A percentile compares a stretch with the other conserved stretches of the same genome.
phyloP scores from a whole-genome alignment of 2,113 vertebrate species.

The Tetraodon nigroviridis region DNA sequence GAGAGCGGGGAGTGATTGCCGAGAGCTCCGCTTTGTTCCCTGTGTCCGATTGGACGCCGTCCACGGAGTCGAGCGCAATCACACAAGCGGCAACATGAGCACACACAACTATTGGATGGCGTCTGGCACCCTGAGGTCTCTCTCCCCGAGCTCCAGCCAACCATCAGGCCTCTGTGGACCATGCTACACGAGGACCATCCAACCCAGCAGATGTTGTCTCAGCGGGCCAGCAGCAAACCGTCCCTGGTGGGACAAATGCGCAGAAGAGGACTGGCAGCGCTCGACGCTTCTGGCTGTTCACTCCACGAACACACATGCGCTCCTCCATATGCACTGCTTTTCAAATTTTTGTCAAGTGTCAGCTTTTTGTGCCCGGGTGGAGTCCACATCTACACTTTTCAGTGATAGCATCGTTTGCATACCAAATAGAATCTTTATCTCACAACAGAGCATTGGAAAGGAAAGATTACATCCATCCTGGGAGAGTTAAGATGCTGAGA shows the following conservation, averaged over 20 bases:
- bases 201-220: conserved; percentile 74
- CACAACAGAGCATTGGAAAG: neutral
- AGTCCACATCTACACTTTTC: conserved; percentile 27
- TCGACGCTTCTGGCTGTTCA: conserved; percentile 63
- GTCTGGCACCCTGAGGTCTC: conserved; percentile 52
- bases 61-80: conserved; percentile 42
- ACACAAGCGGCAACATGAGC: conserved; percentile 48
- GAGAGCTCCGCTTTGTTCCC: conserved; percentile 66
- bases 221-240: conserved; percentile 68
- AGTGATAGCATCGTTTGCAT: conserved; percentile 50
- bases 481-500: too few relatives aligned
- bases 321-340: conserved; percentile 43
- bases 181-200: conserved; percentile 57
- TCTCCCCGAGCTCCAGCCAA: conserved; percentile 52
- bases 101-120: conserved; percentile 46
- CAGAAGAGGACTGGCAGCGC: conserved; percentile 52
- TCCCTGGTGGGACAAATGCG: conserved; percentile 58
- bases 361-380: too few relatives aligned
- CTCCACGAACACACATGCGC: conserved; percentile 32
- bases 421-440: conserved; percentile 40
- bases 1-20: conserved; percentile 64
- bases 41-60: conserved; percentile 64
- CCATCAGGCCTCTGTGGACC: conserved; percentile 59
- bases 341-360: conserved; percentile 58
- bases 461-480: too few relatives aligned